These are phyloP conservation scores for Dynastes grantii DNA, from an alignment of 2,888 invertebrate species.

Conservation along the genomic window DNA sequence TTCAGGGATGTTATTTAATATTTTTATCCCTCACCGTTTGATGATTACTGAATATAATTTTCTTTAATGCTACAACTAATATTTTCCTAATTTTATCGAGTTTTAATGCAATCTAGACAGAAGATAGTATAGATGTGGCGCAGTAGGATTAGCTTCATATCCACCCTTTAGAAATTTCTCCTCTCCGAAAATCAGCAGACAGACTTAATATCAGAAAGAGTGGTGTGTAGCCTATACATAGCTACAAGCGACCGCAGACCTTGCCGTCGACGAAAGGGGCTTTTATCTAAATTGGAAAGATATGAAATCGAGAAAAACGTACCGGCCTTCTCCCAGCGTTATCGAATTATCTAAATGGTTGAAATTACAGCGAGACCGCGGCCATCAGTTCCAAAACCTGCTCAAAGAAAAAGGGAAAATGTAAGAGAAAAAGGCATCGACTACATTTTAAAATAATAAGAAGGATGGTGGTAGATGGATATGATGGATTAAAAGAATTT, in stretches of 20 bases:
- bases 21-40: too few species aligned
- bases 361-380: constrained; percentile 4
- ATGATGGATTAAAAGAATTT: background rate
- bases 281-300: constrained; percentile 36
- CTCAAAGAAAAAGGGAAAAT: background rate
- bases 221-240: background rate
- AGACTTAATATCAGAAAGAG: constrained; percentile 13
- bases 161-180: too few species aligned
- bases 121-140: too few species aligned
- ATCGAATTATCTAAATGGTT: constrained; percentile 35
- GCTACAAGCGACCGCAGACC: background rate
- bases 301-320: constrained; percentile 29
- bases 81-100: too few species aligned
- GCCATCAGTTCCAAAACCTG: background rate
- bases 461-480: background rate
- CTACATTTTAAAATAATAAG: constrained; percentile 17
- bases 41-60: too few species aligned
- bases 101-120: too few species aligned
- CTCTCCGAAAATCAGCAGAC: constrained; percentile 1
- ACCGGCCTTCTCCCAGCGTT: background rate
- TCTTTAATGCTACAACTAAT: too few species aligned
- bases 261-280: constrained; percentile 8
- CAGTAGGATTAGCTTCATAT: too few species aligned
- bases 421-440: background rate
- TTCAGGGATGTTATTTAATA: too few species aligned